Percentiles rank a stretch among this genome's conserved stretches.
Conservation (phyloP, 2,113 vertebrate genomes). For the Xiphorhynchus elegans region DNA sequence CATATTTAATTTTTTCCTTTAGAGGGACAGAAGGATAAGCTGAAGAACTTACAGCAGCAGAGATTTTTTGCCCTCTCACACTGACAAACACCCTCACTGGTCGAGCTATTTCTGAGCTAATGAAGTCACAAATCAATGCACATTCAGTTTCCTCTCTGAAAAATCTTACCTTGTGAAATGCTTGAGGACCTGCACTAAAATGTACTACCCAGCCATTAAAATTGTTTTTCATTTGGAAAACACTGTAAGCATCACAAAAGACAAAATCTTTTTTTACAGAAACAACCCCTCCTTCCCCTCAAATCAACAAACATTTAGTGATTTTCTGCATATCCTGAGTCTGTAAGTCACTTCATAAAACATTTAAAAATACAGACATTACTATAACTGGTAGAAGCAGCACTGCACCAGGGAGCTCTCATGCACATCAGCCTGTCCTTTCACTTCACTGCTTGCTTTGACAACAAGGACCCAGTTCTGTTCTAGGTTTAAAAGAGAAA, state of each 20-base stretch:
- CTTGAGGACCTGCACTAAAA: background rate
- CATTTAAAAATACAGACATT: background rate
- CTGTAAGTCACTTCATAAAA: background rate
- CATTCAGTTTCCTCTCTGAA: background rate
- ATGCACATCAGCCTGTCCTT: background rate
- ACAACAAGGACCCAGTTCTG: background rate
- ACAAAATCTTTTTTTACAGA: background rate
- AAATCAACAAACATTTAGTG: background rate
- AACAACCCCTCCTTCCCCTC: accelerated
- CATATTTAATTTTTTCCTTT: background rate
- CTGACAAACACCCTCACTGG: background rate
- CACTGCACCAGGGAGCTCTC: background rate
- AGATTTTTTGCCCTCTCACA: background rate
- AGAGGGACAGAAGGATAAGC: background rate
- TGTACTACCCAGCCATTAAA: background rate
- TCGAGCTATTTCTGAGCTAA: background rate
- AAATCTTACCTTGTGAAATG: background rate
- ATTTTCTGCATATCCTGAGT: background rate
- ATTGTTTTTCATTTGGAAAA: background rate
- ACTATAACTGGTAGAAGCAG: background rate
- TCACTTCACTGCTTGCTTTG: background rate
- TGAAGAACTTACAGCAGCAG: background rate
- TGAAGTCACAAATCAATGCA: background rate
- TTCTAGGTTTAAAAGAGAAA: background rate
- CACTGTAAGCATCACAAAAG: background rate